Evolutionary conservation across 2,797 vertebrate genomes (phyloP), one percentile per base, ranked within the genome.

Genomic region (Eulemur mongoz): DNA sequence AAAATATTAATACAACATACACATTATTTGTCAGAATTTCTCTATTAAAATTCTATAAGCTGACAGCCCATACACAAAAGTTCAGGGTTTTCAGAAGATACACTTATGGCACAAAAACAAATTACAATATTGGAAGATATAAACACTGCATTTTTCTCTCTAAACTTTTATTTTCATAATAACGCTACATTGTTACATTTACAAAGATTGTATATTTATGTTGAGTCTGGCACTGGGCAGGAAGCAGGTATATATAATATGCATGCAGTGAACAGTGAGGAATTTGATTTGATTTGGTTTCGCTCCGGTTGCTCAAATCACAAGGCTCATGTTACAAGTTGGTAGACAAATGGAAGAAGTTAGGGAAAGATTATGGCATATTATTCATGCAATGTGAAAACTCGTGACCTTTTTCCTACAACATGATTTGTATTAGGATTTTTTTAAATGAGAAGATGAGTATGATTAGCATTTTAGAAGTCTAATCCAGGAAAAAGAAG

Each of bases 41-140:
- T 75, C 11, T 35, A 23, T 82, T 61, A 76, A 10, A 90, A n/a
- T 67, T 89, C 18, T 96, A 0, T 72, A 84, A 95, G 5, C 57
- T 67, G 8, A 57, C 45, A 91, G 23, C 7, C 45, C 32, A 82
- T 32, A 61, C 7, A 27, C 38, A 57, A 93, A 93, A 80, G 5
- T 63, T 89, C 35, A 69, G 6, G 94, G 32, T 32, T n/a, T 94
- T 87, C 69, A 57, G 67, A 89, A 73, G 76, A 89, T 50, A 93
- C 23, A 43, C 4, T 50, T 18, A 57, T 0, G 20, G 12, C 52
- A 91, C 22, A 82, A 79, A 88, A 94, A 48, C 2, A 69, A 83
- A 11, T 17, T 79, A 59, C 7, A 40, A 25, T 57, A 75, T 70
- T 65, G 7, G 43, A 52, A 69, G 11, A 81, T 82, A 35, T 14